Conservation (phyloP, 2,797 vertebrate species). For the Masticophis lateralis region DNA sequence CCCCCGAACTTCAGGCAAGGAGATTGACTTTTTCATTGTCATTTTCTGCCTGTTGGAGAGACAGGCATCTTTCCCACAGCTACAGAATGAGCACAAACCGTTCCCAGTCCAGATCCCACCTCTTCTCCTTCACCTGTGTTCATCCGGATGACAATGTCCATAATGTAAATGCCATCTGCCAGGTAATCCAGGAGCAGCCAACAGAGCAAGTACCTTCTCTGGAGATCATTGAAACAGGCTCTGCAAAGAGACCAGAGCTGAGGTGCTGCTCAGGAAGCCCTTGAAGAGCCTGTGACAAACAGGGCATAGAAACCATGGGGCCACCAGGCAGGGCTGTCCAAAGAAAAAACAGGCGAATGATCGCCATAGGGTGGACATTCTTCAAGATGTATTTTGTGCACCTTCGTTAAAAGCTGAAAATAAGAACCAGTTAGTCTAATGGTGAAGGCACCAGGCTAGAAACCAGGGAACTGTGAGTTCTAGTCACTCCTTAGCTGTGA, state of each 20-base stretch:
- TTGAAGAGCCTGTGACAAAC: neutral
- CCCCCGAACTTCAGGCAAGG: slow-evolving; percentile 39
- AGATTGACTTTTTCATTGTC: slow-evolving; percentile 37
- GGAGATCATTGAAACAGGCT: slow-evolving; percentile 90
- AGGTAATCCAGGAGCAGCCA: slow-evolving; percentile 93
- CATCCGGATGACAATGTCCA: slow-evolving; percentile 84
- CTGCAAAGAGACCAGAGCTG: slow-evolving; percentile 63
- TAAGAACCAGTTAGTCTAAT: neutral
- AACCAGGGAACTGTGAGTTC: neutral
- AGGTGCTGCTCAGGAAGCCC: neutral
- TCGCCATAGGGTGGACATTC: neutral
- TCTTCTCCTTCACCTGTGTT: slow-evolving; percentile 80
- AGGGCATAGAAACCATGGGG: neutral
- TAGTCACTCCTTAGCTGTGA: neutral
- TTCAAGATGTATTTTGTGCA: neutral
- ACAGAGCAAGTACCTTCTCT: slow-evolving; percentile 80
- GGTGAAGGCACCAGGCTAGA: neutral
- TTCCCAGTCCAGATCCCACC: neutral
- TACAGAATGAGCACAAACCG: neutral
- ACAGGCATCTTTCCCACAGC: neutral
- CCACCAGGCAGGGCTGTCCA: neutral
- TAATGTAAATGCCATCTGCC: slow-evolving; percentile 84
- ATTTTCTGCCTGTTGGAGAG: neutral
- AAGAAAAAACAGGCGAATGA: neutral
- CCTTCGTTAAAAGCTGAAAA: neutral